These are phyloP conservation scores for Harpalus rufipes DNA, from an alignment of 2,888 invertebrate genomes.

Conservation along the genomic window DNA sequence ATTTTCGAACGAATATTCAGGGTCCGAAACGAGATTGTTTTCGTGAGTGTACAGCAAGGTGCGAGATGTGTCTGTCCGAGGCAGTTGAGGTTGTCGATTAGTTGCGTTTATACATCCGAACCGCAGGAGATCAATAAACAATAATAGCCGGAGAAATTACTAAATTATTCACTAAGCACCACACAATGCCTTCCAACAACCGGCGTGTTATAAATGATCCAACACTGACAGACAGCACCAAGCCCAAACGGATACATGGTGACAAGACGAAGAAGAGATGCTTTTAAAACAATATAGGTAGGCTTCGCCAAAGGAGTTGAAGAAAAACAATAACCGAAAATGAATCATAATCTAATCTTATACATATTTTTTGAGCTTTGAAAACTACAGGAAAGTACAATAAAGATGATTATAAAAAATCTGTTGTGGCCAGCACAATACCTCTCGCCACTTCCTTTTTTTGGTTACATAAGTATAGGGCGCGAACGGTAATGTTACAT, in stretches of 20 bases:
- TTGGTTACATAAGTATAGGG: too few relatives aligned
- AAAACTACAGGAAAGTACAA: too few relatives aligned
- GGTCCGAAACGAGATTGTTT: not conserved
- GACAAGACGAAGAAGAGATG: not conserved
- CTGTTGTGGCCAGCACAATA: too few relatives aligned
- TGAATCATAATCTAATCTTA: too few relatives aligned
- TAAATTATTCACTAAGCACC: conserved; percentile 73
- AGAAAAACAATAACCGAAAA: too few relatives aligned
- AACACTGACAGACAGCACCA: not conserved
- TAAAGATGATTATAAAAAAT: too few relatives aligned
- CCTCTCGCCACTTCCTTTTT: too few relatives aligned
- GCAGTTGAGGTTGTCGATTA: conserved; percentile 74
- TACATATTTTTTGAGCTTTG: too few relatives aligned
- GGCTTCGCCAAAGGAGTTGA: too few relatives aligned
- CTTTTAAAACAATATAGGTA: too few relatives aligned
- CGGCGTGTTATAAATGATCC: not conserved
- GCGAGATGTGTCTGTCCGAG: conserved; percentile 70
- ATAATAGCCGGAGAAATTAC: conserved; percentile 75
- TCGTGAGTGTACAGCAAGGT: conserved; percentile 70
- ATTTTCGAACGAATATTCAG: conserved; percentile 8
- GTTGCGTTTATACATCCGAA: conserved; percentile 75
- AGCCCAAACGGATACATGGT: not conserved
- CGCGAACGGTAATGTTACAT: too few relatives aligned
- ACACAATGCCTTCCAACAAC: not conserved
- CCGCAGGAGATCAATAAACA: conserved; percentile 75